Base-by-base conservation (phyloP, 2,797 vertebrate species). In the Heliangelus exortis region DNA sequence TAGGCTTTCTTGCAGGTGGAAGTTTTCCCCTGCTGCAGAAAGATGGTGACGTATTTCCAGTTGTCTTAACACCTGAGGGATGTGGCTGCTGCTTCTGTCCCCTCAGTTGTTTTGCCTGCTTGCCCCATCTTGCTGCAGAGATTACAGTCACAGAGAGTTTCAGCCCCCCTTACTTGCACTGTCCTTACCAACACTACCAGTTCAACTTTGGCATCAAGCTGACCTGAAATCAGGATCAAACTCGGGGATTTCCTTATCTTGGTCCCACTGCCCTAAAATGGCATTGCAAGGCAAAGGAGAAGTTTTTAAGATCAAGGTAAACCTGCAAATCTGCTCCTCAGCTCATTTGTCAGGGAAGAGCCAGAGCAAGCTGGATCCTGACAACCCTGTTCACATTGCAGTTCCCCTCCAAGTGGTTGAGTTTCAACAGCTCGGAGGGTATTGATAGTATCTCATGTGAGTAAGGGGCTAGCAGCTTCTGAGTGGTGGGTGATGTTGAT, bases 401-500 rank as follows among this genome's bases (percentile, higher is more conserved):
- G 73, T 36, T 87, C 65, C 65, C 66, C 61, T 93, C 45, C 21
- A 57, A 51, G 12, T 22, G 57, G 33, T 41, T 58, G 59, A 51
- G 36, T 28, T 73, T 50, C 77, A 39, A 50, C 3, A 31, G 48
- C 77, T 91, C 34, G 7, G 53, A 15, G 78, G 29, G 51, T 75
- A 66, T 9, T 89, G 47, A 10, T 9, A 9, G 73, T 50, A 73
- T 59, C 77, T 22, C 1, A 67, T 3, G 0, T 0, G 41, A 90
- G 77, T 73, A 92, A 91, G 80, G 95, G 95, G 89, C 95, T 94
- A 84, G 89, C 93, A 90, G 0, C 95, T 93, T 65, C 63, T 51
- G 83, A 89, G 85, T 57, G 61, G 67, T 82, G 77, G 92, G 92
- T 96, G 91, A 92, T 95, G 92, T 89, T 96, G 95, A 83, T 91